phyloP scores from a whole-genome alignment of 2,113 vertebrate species.

The Phylloscopus whistleri region DNA sequence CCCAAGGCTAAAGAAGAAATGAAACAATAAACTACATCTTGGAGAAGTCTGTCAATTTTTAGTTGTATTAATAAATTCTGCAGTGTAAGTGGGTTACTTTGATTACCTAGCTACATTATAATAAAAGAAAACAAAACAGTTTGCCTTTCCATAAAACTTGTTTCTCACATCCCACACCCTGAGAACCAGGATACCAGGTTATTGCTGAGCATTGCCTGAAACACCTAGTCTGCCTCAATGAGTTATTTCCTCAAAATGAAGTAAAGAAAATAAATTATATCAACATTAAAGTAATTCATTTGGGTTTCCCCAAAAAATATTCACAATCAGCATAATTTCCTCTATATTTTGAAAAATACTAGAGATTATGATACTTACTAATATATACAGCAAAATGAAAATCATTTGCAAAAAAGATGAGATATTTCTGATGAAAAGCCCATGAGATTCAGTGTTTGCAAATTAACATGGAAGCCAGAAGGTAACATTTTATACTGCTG shows the following conservation, averaged over 20 bases:
- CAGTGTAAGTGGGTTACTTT: not conserved
- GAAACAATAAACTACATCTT: not conserved
- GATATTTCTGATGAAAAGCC: not conserved
- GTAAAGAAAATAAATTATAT: not conserved
- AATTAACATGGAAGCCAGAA: not conserved
- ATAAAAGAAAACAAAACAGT: not conserved
- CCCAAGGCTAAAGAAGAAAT: not conserved
- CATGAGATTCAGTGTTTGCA: not conserved
- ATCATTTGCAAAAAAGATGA: not conserved
- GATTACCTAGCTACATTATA: not conserved
- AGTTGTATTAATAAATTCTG: not conserved
- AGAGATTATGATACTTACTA: not conserved
- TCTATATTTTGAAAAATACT: not conserved
- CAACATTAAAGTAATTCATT: not conserved
- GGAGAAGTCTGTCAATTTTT: not conserved
- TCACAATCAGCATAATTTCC: not conserved
- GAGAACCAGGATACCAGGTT: not conserved
- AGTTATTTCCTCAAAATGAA: not conserved
- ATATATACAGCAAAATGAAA: not conserved
- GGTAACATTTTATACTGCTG: not conserved
- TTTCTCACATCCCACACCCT: not conserved
- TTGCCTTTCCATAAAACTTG: not conserved
- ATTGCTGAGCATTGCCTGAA: not conserved
- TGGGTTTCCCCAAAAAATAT: accelerated
- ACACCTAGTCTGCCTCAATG: not conserved